Evolutionary conservation across 2,797 vertebrate species (phyloP).

Genomic region (Poecilia velifera): DNA sequence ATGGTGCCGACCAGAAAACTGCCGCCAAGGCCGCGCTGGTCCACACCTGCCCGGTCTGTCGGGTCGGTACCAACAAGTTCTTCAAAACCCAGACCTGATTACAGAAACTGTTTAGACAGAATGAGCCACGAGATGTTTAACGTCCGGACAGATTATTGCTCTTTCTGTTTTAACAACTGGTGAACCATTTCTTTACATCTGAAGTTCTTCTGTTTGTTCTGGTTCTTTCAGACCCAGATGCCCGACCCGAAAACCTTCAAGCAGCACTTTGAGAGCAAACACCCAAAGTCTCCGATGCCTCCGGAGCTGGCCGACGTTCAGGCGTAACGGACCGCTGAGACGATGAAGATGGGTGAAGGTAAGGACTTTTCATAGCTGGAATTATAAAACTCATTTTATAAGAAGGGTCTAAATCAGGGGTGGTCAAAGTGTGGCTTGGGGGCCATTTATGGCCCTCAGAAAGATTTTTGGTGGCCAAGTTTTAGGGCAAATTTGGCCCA

Average conservation of each 20-base stretch:
- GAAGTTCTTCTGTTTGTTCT: not conserved
- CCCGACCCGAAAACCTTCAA: constrained; percentile 89
- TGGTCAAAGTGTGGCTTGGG: too few species aligned
- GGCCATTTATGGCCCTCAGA: too few species aligned
- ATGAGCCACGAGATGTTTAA: not conserved
- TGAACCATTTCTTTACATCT: not conserved
- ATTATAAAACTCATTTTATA: too few species aligned
- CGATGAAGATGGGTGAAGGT: constrained; percentile 52
- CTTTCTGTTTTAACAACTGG: not conserved
- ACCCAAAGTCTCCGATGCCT: constrained; percentile 87
- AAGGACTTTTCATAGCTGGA: too few species aligned
- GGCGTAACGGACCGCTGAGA: constrained; percentile 68
- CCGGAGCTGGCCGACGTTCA: constrained; percentile 85
- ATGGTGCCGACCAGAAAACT: constrained; percentile 85
- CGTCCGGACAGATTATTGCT: not conserved
- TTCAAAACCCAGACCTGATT: not conserved
- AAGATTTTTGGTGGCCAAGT: too few species aligned
- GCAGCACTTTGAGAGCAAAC: constrained; percentile 90
- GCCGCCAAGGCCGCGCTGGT: constrained; percentile 86
- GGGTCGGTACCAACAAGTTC: constrained; percentile 66
- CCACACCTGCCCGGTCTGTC: constrained; percentile 85
- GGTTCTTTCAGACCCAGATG: constrained; percentile 82
- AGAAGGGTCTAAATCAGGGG: too few species aligned
- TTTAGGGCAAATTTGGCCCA: too few species aligned
- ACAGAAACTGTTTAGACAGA: not conserved